A percentile compares a stretch with the other conserved stretches of the same genome.
phyloP scores from a whole-genome alignment of 2,797 vertebrate genomes.

The Smutsia gigantea region DNA sequence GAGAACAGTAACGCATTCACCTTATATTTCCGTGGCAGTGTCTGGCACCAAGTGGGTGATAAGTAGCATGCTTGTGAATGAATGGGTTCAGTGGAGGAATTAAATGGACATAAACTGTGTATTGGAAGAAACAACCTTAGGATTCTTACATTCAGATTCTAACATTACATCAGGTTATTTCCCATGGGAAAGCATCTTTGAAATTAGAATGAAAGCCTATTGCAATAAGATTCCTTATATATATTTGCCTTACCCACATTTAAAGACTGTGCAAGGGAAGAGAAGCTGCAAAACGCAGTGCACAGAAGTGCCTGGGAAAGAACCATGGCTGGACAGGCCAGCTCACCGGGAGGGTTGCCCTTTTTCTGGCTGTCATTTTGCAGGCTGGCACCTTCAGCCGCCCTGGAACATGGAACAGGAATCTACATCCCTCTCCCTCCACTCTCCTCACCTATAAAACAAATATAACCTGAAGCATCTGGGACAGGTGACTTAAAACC shows the following conservation, averaged over 20 bases:
- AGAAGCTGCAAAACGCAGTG: no score
- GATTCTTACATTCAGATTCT: background rate
- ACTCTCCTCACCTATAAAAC: background rate
- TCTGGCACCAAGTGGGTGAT: background rate
- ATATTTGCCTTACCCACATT: background rate
- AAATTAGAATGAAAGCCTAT: background rate
- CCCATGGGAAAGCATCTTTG: background rate
- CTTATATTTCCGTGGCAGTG: background rate
- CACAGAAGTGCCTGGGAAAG: background rate
- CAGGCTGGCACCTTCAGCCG: background rate
- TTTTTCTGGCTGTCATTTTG: background rate
- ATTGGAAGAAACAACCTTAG: background rate
- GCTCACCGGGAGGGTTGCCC: rapidly evolving
- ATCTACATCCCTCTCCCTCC: background rate
- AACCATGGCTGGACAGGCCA: background rate
- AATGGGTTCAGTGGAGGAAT: background rate
- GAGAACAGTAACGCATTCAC: background rate
- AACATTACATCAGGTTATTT: background rate
- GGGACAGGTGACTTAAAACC: background rate
- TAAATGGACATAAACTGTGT: background rate
- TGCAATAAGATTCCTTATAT: background rate
- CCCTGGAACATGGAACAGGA: background rate
- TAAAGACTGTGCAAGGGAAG: background rate
- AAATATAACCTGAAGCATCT: background rate
- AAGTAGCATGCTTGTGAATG: background rate